Base-by-base conservation (phyloP, 2,113 vertebrate genomes). In the Perca fluviatilis region DNA sequence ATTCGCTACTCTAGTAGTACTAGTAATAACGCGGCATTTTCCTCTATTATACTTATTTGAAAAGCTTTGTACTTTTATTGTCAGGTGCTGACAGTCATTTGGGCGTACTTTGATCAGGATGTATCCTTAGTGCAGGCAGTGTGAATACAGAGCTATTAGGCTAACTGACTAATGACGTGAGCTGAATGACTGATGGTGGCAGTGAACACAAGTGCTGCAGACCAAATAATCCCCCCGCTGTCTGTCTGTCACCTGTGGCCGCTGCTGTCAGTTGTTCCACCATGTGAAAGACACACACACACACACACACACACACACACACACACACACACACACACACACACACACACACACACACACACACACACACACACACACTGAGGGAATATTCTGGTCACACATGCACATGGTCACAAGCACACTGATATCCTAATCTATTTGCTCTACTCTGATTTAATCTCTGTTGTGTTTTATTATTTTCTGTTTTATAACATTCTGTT, bases 171-270 rank as follows among this genome's bases (percentile, higher is more conserved):
- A 21, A 16, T 62, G 73, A 73, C 84, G 84, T 89, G 90, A 86
- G 54, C 43, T 76, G 89, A 80, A 83, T 86, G 80, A 84, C 10
- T 83, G 76, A 88, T 83, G 78, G 87, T 84, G 81, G 62, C 77
- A 66, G 54, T 54, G 72, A 72, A 66, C 86, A 76, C 47, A 82
- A 77, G 81, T 63, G 82, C 82, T 62, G 60, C 72, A 77, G 61
- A 85, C 74, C 40, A 56, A 80, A 76, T 69, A 80, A 70, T 54
- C 80, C 63, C 57, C 69, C 75, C 46, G 23, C 56, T 76, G 89
- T 76, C 75, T 65, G 76, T 64, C 53, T 58, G 82, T 84, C 89
- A 91, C 88, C 88, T 90, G 90, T 87, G 88, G 33, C 46, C 21
- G 9, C 65, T 72, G 72, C 62, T 83, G 87, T 88, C 86, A 86